A percentile compares a stretch with the other conserved stretches of the same genome.
These are phyloP conservation scores for Amblyopsis hoosieri DNA, from an alignment of 2,797 vertebrate genomes.

Conservation along the genomic window DNA sequence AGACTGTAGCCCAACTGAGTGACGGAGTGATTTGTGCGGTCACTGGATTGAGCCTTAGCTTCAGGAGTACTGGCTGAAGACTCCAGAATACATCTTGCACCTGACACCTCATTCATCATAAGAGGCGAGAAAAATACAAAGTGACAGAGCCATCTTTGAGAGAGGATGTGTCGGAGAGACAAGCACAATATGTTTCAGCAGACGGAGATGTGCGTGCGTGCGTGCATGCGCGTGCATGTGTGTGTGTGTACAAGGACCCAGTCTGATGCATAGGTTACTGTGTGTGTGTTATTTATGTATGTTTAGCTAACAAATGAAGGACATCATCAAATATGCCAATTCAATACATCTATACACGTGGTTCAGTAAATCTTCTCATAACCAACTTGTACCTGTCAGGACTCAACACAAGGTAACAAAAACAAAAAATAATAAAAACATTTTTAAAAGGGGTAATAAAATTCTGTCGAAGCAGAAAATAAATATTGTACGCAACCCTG, in stretches of 20 bases:
- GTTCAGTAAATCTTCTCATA: conserved; percentile 1
- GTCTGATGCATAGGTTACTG: not conserved
- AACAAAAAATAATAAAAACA: no score
- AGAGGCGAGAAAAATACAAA: conserved; percentile 51
- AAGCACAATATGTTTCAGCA: conserved; percentile 48
- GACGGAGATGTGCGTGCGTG: conserved; percentile 20
- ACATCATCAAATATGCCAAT: not conserved
- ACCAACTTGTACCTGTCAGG: no score
- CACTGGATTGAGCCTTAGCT: conserved; percentile 33
- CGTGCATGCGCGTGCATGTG: not conserved
- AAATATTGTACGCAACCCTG: no score
- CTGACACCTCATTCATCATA: conserved; percentile 73
- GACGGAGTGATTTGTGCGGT: conserved; percentile 55
- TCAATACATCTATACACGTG: no score
- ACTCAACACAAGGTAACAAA: no score
- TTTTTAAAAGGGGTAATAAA: no score
- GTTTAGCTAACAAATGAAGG: not conserved
- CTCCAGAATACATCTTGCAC: conserved; percentile 55
- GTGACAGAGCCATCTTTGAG: conserved; percentile 51
- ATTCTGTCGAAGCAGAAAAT: no score
- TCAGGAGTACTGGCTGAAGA: conserved; percentile 42
- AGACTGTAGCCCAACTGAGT: conserved; percentile 32
- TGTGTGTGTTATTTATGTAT: not conserved
- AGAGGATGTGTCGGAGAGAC: conserved; percentile 39
- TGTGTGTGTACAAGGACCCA: not conserved